Base-by-base conservation (phyloP, 2,797 vertebrate genomes). In the Chloroceryle amazona region DNA sequence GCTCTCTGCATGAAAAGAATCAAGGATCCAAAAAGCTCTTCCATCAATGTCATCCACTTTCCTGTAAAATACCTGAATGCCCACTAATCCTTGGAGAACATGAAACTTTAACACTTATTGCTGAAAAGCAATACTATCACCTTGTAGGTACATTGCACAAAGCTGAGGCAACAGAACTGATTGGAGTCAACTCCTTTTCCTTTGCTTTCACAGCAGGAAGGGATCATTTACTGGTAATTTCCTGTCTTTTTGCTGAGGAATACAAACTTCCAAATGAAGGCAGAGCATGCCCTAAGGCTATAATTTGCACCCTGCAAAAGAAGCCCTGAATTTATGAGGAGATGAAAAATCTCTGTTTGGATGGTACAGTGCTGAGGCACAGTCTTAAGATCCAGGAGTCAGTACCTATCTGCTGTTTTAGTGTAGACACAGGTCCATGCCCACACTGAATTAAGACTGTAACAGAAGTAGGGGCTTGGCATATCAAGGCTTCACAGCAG, bases 341-440 rank as follows among this genome's bases (percentile, higher is more conserved):
- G 11, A 6, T 25, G 8, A 44, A 70, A 78, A 68, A 55, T 70
- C 44, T 76, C 44, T 71, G 10, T 52, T 58, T 65, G 39, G 22
- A 65, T 12, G 7, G 37, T 55, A 87, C 68, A 65, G 37, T 37
- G 37, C 25, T 8, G 29, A 76, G 28, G 26, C 4, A 22, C 28
- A 60, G 14, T 49, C 20, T 20, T 57, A 71, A 63, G 42, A 52
- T 23, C 3, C 21, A 17, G 13, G 41, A 55, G 19, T 63, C 37
- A 25, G 4, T 49, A 39, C 31, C 20, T 67, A 23, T 49, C n/a
- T 39, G n/a, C 55, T 31, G 17, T 21, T 78, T 33, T 11, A 33
- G 4, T 26, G 8, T 37, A 58, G 52, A 29, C 0, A 0, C 11
- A 39, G 39, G 18, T 33, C 49, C 33, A 3, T 13, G 26, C 46